phyloP scores from a whole-genome alignment of 2,888 invertebrate genomes.

The Aphodius granarius region DNA sequence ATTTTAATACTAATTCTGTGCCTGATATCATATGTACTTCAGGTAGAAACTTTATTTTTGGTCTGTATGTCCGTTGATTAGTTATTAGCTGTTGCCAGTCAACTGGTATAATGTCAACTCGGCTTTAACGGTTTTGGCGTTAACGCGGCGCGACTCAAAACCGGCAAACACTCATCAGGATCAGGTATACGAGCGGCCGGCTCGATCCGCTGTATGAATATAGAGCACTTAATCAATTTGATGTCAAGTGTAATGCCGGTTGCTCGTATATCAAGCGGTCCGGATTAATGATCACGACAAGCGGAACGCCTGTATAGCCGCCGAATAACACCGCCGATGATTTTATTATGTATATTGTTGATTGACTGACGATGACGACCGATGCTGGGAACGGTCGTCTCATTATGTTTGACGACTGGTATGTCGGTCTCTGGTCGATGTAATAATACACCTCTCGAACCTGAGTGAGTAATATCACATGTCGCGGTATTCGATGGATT shows the following conservation, averaged over 20 bases:
- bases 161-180: constrained; percentile 2
- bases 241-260: constrained; percentile 46
- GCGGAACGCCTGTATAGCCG: constrained; percentile 36
- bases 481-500: too few relatives aligned
- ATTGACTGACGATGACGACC: constrained; percentile 33
- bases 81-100: neutral
- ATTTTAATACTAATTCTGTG: too few relatives aligned
- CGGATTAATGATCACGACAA: constrained; percentile 46
- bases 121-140: neutral
- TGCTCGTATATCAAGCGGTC: constrained; percentile 46
- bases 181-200: neutral
- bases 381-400: too few relatives aligned
- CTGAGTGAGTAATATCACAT: too few relatives aligned
- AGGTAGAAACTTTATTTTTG: too few relatives aligned
- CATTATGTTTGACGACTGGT: neutral
- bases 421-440: neutral
- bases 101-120: too few relatives aligned
- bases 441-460: too few relatives aligned
- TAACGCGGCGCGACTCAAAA: constrained; percentile 3
- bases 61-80: too few relatives aligned
- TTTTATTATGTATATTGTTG: constrained; percentile 44
- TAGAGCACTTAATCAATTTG: constrained; percentile 47
- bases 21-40: too few relatives aligned
- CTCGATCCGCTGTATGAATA: constrained; percentile 20
- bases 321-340: constrained; percentile 32